Evolutionary conservation across 2,888 invertebrate species (phyloP).

Genomic region (Creontiades dilutus): DNA sequence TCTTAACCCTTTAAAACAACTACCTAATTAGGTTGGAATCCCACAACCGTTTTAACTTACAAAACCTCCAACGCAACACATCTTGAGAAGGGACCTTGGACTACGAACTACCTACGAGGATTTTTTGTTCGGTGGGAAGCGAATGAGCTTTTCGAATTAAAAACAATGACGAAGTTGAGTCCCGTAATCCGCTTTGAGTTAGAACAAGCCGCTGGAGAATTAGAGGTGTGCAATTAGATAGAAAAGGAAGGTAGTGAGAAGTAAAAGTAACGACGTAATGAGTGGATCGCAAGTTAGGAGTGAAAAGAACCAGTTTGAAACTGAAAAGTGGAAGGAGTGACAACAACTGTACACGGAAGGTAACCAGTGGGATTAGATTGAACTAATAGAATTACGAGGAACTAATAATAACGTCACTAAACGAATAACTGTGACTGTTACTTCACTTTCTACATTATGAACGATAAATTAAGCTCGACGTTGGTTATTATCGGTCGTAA

Average conservation of each 20-base stretch:
- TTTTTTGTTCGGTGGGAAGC: neutral
- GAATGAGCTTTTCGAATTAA: neutral
- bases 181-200: neutral
- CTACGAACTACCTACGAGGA: neutral
- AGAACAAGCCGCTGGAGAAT: neutral
- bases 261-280: conserved; percentile 6
- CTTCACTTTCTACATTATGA: no score
- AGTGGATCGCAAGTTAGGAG: neutral
- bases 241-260: neutral
- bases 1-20: neutral
- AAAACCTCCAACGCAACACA: neutral
- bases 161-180: neutral
- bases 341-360: no score
- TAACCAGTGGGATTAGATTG: no score
- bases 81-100: neutral
- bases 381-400: no score
- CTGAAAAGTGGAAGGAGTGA: no score
- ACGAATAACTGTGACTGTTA: no score
- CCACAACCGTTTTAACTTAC: conserved; percentile 9
- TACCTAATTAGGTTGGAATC: conserved; percentile 21
- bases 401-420: no score
- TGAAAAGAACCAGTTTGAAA: neutral
- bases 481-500: no score
- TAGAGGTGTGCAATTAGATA: neutral
- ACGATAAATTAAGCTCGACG: no score